Base-by-base conservation (phyloP, 1,140 invertebrate genomes). In the Trichonephila clavata region DNA sequence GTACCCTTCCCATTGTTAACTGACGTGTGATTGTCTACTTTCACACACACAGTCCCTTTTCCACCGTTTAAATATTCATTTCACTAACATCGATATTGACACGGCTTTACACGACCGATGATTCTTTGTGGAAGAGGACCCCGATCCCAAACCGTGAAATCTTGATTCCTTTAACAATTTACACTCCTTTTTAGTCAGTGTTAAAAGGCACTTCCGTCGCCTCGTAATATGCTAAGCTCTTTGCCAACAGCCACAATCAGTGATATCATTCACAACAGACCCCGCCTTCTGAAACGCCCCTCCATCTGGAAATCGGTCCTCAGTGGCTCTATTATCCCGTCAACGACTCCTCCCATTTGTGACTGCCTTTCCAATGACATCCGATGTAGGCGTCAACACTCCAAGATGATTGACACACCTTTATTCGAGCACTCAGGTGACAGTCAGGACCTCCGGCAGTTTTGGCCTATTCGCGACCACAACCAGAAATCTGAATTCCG, bases 401-500 rank as follows among this genome's bases (percentile, higher is more conserved):
- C 16, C 21, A 20, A 0, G 1, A 8, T 86, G 91, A 92, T 86
- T 92, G 91, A 92, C 91, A 32, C 63, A 63, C 61, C 81, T 92
- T 59, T 68, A 65, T 60, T 86, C 24, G 91, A 77, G 83, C 59
- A 71, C 63, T 84, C 91, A 92, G 81, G 91, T 92, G 91, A 92
- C 83, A 83, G 39, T 65, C 50, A 71, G 60, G 91, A 86, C 91
- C 91, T 68, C 77, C 81, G 91, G 91, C 91, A 92, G 91, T 92
- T 92, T 92, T 92, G 65, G 90, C 81, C 81, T 86, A 92, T 84
- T 92, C 91, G 63, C 80, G 81, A 92, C 91, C 91, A 61, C 91
- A 92, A 61, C 60, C 57, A 77, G 91, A 60, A 92, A 86, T 86
- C 91, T 39, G 71, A 77, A 27, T 77, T 16, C 27, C 0, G 71